phyloP scores from a whole-genome alignment of 2,797 vertebrate species.

The Stomatorhinus walkeri region DNA sequence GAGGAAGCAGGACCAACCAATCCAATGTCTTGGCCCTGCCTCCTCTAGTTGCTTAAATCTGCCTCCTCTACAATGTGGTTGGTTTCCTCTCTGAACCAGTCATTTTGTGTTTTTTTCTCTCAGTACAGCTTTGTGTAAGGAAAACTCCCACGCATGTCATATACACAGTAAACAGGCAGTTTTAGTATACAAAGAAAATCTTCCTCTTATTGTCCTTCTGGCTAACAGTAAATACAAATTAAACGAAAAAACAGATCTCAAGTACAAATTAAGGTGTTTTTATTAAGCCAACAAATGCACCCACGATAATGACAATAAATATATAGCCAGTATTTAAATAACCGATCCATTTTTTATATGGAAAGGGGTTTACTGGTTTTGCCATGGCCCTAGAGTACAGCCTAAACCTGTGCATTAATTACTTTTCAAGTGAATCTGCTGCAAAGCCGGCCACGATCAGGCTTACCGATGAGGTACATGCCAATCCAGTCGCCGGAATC shows the following conservation, averaged over 20 bases:
- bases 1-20: neutral
- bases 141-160: neutral
- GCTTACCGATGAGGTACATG: slow-evolving; percentile 92
- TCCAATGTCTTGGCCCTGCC: neutral
- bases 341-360: neutral
- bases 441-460: neutral
- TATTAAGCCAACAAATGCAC: neutral
- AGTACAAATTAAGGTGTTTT: neutral
- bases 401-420: neutral
- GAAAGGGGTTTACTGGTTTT: neutral
- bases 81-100: neutral
- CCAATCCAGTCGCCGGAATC: slow-evolving; percentile 97
- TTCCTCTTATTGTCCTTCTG: neutral
- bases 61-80: neutral
- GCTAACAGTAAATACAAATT: neutral
- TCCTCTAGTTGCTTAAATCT: neutral
- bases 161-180: neutral
- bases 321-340: neutral
- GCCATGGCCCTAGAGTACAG: neutral
- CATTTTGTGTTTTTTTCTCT: neutral
- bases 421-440: neutral
- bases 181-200: neutral
- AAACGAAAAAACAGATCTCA: neutral
- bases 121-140: neutral
- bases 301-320: neutral